Percentiles rank a stretch among this genome's conserved stretches.
Evolutionary conservation across 2,797 vertebrate species (phyloP).

Genomic region (Potorous gilbertii): DNA sequence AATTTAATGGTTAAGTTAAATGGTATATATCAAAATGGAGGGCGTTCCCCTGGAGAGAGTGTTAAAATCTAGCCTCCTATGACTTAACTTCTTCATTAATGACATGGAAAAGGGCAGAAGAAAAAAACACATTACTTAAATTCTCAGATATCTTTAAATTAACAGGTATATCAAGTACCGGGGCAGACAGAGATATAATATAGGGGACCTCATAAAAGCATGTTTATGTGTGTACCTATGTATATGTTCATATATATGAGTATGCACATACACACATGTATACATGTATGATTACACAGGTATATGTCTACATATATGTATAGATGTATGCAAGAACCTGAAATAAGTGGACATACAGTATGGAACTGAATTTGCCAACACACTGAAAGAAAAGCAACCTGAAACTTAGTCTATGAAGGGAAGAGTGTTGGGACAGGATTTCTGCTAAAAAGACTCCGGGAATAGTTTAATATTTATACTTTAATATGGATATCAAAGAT

Average conservation of each 20-base stretch:
- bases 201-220: neutral
- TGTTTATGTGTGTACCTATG: neutral
- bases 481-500: neutral
- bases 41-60: neutral
- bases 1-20: neutral
- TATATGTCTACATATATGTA: neutral
- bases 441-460: neutral
- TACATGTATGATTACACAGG: neutral
- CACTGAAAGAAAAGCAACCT: neutral
- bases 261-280: too few species aligned
- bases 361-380: neutral
- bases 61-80: constrained; percentile 20
- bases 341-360: neutral
- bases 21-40: constrained; percentile 1
- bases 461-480: too few species aligned
- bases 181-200: constrained; percentile 27
- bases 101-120: constrained; percentile 54
- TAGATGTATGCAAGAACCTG: neutral
- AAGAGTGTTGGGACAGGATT: neutral
- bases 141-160: constrained; percentile 64
- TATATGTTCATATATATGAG: too few species aligned
- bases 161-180: constrained; percentile 48
- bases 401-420: neutral
- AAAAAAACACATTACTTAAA: constrained; percentile 64
- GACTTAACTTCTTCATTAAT: constrained; percentile 57